Conservation (phyloP, 2,888 invertebrate species). For the Arge pagana region DNA sequence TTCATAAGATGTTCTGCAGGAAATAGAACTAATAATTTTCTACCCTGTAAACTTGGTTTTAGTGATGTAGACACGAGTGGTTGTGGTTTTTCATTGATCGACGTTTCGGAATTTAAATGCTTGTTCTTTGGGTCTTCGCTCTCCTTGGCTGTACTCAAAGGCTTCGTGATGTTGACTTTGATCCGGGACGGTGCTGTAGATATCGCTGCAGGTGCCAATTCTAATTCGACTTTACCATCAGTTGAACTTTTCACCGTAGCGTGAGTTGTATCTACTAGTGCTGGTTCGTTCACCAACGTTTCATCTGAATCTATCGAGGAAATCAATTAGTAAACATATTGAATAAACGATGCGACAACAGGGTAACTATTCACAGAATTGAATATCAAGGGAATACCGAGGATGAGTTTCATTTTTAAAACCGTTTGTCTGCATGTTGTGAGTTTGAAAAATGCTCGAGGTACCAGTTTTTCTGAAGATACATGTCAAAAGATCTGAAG, state of each 20-base stretch:
- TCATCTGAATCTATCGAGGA: conserved; percentile 58
- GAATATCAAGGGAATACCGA: no score
- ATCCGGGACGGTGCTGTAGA: conserved; percentile 62
- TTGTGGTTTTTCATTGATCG: conserved; percentile 53
- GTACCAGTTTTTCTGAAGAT: no score
- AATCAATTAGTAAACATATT: conserved; percentile 10
- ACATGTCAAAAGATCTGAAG: no score
- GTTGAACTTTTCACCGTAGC: conserved; percentile 69
- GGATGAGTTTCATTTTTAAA: no score
- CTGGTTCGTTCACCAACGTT: conserved; percentile 56
- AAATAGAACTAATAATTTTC: conserved; percentile 72
- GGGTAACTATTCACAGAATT: no score
- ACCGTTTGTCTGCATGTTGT: no score
- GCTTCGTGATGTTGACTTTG: conserved; percentile 82
- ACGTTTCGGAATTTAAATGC: conserved; percentile 47
- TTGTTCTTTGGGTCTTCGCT: conserved; percentile 47
- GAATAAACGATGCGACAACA: no score
- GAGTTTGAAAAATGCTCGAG: no score
- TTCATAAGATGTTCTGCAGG: conserved; percentile 74
- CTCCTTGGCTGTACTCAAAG: conserved; percentile 56
- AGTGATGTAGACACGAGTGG: conserved; percentile 52
- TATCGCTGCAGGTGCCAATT: conserved; percentile 60
- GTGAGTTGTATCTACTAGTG: conserved; percentile 62
- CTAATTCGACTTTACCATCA: conserved; percentile 77
- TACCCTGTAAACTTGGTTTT: conserved; percentile 71